Percentiles rank a stretch among this genome's conserved stretches.
Evolutionary conservation across 2,888 invertebrate genomes (phyloP).

Genomic region (Melieria crassipennis): DNA sequence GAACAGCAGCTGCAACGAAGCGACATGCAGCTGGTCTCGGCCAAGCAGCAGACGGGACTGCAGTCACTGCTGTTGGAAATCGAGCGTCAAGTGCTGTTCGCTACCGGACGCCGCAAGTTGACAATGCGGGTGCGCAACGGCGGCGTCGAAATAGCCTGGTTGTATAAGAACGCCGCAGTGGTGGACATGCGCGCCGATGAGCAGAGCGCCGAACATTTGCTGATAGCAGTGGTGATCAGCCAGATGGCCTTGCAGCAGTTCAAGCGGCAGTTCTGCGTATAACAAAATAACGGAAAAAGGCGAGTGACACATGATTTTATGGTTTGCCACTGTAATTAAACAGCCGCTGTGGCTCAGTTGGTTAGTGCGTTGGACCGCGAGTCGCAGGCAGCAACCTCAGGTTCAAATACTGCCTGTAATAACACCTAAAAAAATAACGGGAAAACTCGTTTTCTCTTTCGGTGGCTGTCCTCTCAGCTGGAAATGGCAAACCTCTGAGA

Average conservation of each 20-base stretch:
- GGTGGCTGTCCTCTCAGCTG: too few species aligned
- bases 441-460: too few species aligned
- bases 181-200: slow-evolving; percentile 67
- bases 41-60: slow-evolving; percentile 65
- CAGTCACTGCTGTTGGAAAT: slow-evolving; percentile 55
- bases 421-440: too few species aligned
- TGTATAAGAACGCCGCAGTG: slow-evolving; percentile 74
- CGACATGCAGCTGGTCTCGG: slow-evolving; percentile 66
- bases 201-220: slow-evolving; percentile 67
- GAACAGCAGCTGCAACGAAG: slow-evolving; percentile 25
- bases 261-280: slow-evolving; percentile 60
- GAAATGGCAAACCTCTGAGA: too few species aligned
- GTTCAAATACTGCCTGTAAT: too few species aligned
- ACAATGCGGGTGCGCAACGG: slow-evolving; percentile 71
- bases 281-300: background rate
- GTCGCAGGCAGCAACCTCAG: too few species aligned
- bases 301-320: too few species aligned
- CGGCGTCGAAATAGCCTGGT: slow-evolving; percentile 71
- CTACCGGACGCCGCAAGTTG: slow-evolving; percentile 68
- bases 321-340: too few species aligned
- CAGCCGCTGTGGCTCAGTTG: too few species aligned
- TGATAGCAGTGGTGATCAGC: slow-evolving; percentile 71
- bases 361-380: too few species aligned
- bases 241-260: slow-evolving; percentile 70
- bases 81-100: slow-evolving; percentile 66